These are phyloP conservation scores for Drosophila birchii DNA, from an alignment of 2,888 invertebrate genomes.

Conservation along the genomic window DNA sequence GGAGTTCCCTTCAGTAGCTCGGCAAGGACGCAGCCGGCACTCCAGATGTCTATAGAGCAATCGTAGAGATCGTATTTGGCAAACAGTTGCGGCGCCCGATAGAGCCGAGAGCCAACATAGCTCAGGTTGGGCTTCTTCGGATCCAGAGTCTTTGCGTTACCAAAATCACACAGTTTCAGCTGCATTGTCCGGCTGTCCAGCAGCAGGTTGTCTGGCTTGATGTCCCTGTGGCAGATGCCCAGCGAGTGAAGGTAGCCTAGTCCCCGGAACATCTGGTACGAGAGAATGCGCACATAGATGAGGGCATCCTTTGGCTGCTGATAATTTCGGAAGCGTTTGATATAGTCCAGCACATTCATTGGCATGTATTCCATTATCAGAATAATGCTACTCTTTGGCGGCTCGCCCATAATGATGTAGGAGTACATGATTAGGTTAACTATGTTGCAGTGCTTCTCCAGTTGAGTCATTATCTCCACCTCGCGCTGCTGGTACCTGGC, in stretches of 20 bases:
- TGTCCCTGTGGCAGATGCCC: constrained; percentile 99
- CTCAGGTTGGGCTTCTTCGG: constrained; percentile 98
- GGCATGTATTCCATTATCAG: constrained; percentile 99
- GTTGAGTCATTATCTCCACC: constrained; percentile 98
- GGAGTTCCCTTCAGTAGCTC: constrained; percentile 98
- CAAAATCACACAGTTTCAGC: constrained; percentile 99
- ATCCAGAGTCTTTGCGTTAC: constrained; percentile 98
- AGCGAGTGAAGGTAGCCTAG: constrained; percentile 99
- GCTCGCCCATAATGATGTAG: constrained; percentile 99
- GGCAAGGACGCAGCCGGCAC: constrained; percentile 99
- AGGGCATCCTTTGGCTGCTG: constrained; percentile 88
- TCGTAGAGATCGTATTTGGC: constrained; percentile 99
- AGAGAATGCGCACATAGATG: constrained; percentile 99
- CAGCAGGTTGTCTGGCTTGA: constrained; percentile 99
- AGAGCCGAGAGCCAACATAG: constrained; percentile 99
- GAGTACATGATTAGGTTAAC: constrained; percentile 99
- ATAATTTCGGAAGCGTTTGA: constrained; percentile 93
- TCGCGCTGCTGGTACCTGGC: constrained; percentile 99
- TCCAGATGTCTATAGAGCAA: constrained; percentile 98
- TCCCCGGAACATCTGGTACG: constrained; percentile 99
- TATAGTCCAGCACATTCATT: constrained; percentile 86
- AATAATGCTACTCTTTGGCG: constrained; percentile 95
- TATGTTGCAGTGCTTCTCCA: constrained; percentile 99
- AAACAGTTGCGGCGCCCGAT: constrained; percentile 99
- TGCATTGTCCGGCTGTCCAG: constrained; percentile 98